Base-by-base conservation (phyloP, 2,888 invertebrate genomes). In the Amphimallon solstitiale region DNA sequence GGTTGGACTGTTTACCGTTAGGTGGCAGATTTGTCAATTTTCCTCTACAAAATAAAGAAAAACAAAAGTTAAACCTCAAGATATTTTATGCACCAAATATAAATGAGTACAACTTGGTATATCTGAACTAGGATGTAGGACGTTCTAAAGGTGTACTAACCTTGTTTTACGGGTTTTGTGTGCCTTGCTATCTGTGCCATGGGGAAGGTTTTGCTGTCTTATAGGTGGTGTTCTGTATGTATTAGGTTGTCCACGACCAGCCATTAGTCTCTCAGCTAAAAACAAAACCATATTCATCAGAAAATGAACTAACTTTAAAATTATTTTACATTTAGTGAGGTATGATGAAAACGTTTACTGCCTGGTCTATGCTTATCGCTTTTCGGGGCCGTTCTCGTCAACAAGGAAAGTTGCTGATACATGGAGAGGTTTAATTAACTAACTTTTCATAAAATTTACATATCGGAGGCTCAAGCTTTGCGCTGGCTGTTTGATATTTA, bases 1-100 rank as follows among this genome's bases (percentile, higher is more conserved):
- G 51, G 21, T 61, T 54, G 23, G 61, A 60, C 51, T 65, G 63
- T 51, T 63, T 68, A 34, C 68, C 68, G 43, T 59, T 59, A 15
- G 56, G 56, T 34, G 56, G 56, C 17, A 59, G 56, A 29, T 29
- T 59, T 43, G 56, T 29, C 15, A 43, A 29, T 43, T 59, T 59
- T 59, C 56, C 56, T 21, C 56, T 59, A 29, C 29, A 29, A 29
- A 29, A 29, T 3, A 45, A 15, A n/a, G 9, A 45, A 45, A 14
- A 9, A 43, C 21, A 7, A 40, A 40, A 34, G 43, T 17, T 17
- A n/a, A 15, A 7, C 12, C 35, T 51, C 9, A n/a, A 51, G 19
- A 15, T 37, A 46, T 19, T 17, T 46, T 19, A 29, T 7, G 1
- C 5, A 51, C 10, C 9, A 19, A 19, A 19, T 19, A 45, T 19